Evolutionary conservation across 92 coral and sea anemone genomes (phyloP), one percentile per base, ranked within the genome.

Genomic region (Bergia sp.): DNA sequence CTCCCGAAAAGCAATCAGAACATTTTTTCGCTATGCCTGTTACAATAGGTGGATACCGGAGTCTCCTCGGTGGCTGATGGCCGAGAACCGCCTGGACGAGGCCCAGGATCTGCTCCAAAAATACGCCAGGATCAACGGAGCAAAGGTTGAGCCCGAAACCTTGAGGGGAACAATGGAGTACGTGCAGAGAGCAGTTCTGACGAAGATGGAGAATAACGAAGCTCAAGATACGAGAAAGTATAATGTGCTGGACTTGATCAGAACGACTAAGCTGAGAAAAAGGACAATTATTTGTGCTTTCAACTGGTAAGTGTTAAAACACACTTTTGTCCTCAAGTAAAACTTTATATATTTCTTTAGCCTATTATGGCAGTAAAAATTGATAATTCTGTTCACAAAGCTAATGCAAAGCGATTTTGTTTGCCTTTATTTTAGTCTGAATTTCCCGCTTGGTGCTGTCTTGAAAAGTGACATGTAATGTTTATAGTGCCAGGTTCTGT

Each of bases 31-130:
- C 29, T 29, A 29, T 29, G 29, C 29, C 29, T 29, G 4, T 61
- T 6, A 61, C 29, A 16, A 21, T 21, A 95, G 98, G 87, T 73
- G 90, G 82, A 90, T 95, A 21, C 98, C 98, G 13, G 98, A 95
- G 43, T 92, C 95, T 12, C 98, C 98, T 13, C 94, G 98, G 8
- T 93, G 98, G 98, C 91, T 95, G 55, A 78, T 95, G 64, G 95
- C 98, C 10, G 89, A 93, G 85, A 88, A 93, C 66, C 98, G 92
- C 16, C 90, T 94, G 7, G 95, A 88, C 58, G 94, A 95, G 53
- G 95, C 94, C 39, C 94, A 90, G 15, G 86, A 77, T 8, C 61
- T 95, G 13, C 82, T 95, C 5, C 86, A 83, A 78, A 88, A 85
- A 43, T 93, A 93, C 49, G 98, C 95, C 53, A 79, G 79, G 29